Evolutionary conservation across 2,888 invertebrate genomes (phyloP).

Genomic region (Drosophila algonquin): DNA sequence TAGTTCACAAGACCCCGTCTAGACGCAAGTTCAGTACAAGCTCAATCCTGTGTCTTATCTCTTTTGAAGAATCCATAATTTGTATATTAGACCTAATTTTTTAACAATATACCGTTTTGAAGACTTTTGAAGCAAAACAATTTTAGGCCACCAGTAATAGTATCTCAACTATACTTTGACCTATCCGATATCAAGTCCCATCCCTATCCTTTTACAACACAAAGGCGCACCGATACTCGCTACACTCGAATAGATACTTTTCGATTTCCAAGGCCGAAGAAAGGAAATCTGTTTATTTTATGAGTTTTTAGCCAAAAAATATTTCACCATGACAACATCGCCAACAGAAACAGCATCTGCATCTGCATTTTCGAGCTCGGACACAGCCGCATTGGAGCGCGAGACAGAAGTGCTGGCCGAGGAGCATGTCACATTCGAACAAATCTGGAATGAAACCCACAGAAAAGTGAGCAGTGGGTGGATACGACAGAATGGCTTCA

Average conservation of each 20-base stretch:
- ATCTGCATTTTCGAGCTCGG: conserved; percentile 81
- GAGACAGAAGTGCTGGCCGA: conserved; percentile 62
- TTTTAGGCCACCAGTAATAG: too few species aligned
- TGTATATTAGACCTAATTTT: too few species aligned
- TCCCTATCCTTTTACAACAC: too few species aligned
- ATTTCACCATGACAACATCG: conserved; percentile 32
- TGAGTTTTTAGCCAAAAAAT: conserved; percentile 19
- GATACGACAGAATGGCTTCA: conserved; percentile 88
- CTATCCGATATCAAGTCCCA: too few species aligned
- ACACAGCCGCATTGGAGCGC: conserved; percentile 79
- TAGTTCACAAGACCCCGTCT: too few species aligned
- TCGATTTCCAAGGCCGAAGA: neutral
- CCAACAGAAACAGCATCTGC: conserved; percentile 42
- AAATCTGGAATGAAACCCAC: conserved; percentile 82
- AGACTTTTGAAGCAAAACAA: too few species aligned
- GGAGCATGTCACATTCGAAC: conserved; percentile 57
- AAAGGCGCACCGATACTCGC: neutral
- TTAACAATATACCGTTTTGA: too few species aligned
- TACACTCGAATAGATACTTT: neutral
- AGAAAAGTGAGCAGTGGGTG: conserved; percentile 85
- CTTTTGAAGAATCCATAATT: too few species aligned
- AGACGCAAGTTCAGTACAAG: too few species aligned
- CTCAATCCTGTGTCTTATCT: too few species aligned
- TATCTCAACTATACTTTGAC: too few species aligned
- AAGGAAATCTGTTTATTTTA: conserved; percentile 58